Evolutionary conservation across 2,888 invertebrate species (phyloP).

Genomic region (Eudasyphora cyanicolor): DNA sequence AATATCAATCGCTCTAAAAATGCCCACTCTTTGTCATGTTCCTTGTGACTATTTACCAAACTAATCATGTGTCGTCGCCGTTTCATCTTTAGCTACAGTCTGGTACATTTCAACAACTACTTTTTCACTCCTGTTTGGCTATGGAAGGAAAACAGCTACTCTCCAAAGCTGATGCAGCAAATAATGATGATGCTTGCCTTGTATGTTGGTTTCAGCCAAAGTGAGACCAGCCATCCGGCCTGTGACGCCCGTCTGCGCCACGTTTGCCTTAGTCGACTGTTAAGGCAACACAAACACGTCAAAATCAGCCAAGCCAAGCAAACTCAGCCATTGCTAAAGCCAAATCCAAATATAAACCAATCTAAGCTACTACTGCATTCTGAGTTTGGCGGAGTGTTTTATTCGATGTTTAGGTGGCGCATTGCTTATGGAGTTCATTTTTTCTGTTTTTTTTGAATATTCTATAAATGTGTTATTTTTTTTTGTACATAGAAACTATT

Average conservation of each 20-base stretch:
- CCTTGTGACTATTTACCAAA: constrained; percentile 41
- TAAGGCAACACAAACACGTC: neutral
- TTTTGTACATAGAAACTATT: neutral
- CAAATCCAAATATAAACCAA: neutral
- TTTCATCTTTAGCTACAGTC: neutral
- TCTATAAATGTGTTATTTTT: neutral
- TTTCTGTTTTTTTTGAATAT: neutral
- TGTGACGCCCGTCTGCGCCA: neutral
- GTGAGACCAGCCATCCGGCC: neutral
- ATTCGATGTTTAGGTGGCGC: neutral
- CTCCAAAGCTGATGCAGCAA: neutral
- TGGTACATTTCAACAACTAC: constrained; percentile 50
- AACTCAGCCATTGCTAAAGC: neutral
- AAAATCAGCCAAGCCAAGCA: neutral
- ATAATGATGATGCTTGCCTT: neutral
- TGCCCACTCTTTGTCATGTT: neutral
- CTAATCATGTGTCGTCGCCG: constrained; percentile 56
- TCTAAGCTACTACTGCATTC: neutral
- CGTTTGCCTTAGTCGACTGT: neutral
- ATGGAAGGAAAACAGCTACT: neutral
- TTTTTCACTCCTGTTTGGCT: constrained; percentile 34
- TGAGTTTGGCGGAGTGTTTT: neutral
- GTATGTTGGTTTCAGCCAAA: neutral
- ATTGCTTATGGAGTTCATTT: neutral
- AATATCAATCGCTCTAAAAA: too few relatives aligned